Evolutionary conservation across 92 coral and sea anemone species (phyloP), one percentile per base, ranked within the genome.

Genomic region (Epizoanthus stellaris): DNA sequence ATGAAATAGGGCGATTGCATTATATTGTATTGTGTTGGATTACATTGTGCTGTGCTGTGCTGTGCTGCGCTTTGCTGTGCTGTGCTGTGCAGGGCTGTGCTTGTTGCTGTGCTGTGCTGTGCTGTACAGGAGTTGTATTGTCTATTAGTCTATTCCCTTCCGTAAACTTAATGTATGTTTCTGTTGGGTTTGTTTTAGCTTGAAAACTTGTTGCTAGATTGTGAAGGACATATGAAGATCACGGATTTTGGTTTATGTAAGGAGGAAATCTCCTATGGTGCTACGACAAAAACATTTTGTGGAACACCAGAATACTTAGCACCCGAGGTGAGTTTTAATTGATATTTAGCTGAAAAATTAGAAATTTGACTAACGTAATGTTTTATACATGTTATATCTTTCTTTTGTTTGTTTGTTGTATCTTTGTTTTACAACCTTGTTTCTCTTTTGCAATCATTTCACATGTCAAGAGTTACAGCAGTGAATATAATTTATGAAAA

Each of bases 271-370:
- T 87, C 98, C 10, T 91, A 90, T 61, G 98, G 98, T 12, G 90
- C 96, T 10, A 94, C 96, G 21, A 96, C 98, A 9, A 94, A 92
- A 43, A 96, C 98, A 1, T 96, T 96, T 62, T 96, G 98, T 92
- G 98, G 98, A 52, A 96, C 98, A 8, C 98, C 98, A 39, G 98
- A 96, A 69, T 96, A 96, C 80, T 86, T 96, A 66, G 98, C 98
- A 4, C 98, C 98, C 20, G 98, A 96, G 91, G 98, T 96, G 17
- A 73, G 95, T 76, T 3, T 4, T 11, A 16, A 20, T 34, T 8
- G 19, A 34, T 76, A 25, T 52, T 9, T 52, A 6, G 10, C 56
- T 9, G 15, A 52, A 52, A 52, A 9, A 13, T 7, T 52, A 52
- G 56, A 7, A 52, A 45, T 10, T 45, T 45, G 52, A 45, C 11